Percentiles rank a stretch among this genome's conserved stretches.
These are phyloP conservation scores for Aphidius ervi DNA, from an alignment of 1,140 invertebrate species.

Conservation along the genomic window DNA sequence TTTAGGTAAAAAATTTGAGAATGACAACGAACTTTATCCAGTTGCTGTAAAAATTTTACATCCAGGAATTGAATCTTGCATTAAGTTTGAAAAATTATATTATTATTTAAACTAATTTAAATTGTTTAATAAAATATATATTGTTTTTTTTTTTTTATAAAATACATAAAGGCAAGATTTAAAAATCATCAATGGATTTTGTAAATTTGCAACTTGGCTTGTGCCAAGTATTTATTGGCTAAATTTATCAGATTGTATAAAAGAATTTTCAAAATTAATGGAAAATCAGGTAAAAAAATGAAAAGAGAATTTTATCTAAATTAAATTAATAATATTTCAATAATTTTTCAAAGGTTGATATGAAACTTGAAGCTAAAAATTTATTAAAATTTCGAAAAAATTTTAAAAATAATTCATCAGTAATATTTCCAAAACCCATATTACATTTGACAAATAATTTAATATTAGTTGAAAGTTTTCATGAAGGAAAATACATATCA, in stretches of 20 bases:
- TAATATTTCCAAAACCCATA: conserved; percentile 49
- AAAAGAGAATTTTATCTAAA: too few species aligned
- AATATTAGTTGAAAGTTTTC: conserved; percentile 55
- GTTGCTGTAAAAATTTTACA: conserved; percentile 52
- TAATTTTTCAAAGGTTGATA: conserved; percentile 38
- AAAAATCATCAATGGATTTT: conserved; percentile 44
- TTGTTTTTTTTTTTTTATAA: conserved; percentile 6
- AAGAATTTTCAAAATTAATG: conserved; percentile 54
- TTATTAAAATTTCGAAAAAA: conserved; percentile 48
- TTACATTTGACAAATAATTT: conserved; percentile 34
- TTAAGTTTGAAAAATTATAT: conserved; percentile 26
- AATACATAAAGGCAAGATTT: conserved; percentile 41
- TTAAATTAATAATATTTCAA: neutral
- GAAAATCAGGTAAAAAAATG: conserved; percentile 44
- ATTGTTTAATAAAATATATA: too few species aligned
- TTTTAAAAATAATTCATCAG: conserved; percentile 37
- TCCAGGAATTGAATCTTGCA: conserved; percentile 42
- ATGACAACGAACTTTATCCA: conserved; percentile 29
- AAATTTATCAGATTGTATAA: conserved; percentile 50
- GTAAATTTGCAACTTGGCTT: conserved; percentile 35
- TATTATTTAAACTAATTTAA: too few species aligned
- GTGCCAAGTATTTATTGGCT: conserved; percentile 51
- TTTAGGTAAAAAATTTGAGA: neutral
- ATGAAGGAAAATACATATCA: conserved; percentile 50
- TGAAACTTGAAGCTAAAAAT: conserved; percentile 47